Base-by-base conservation (phyloP, 2,797 vertebrate species). In the Melanotaenia trifasciata region DNA sequence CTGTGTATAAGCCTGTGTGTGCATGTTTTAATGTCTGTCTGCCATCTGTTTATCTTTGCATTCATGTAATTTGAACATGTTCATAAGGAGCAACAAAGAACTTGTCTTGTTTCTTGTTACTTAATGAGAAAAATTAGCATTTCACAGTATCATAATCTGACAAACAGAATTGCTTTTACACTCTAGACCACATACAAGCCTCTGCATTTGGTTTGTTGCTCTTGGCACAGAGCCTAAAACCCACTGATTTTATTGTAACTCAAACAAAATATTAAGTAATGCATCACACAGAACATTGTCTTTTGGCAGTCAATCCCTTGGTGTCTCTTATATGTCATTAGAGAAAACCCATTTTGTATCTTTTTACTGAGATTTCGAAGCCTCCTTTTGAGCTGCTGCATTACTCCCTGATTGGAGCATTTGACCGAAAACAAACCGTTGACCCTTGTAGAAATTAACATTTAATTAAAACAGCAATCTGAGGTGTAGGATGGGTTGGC, bases 241-340 rank as follows among this genome's bases (percentile, higher is more conserved):
- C 69, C 67, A 78, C 69, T 59, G 66, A 79, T 77, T 85, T 66
- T 24, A 87, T 84, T 84, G 70, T 45, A 68, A 71, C 64, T 75
- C 84, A 80, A 87, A 85, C 64, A 61, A 82, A 86, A 84, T 79
- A 76, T 69, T 76, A 62, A 61, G 72, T 79, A 81, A 81, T 66
- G 79, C 53, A 30, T 84, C 86, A 78, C 67, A 61, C 67, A 62
- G 72, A 79, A 33, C 58, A 54, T 24, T 18, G 59, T 84, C 70
- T 68, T 71, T 54, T 47, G 26, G 43, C 57, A 64, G 76, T 73
- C 38, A 80, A 76, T 53, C n/a, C 24, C 6, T 63, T n/a, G 26
- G 26, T 67, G 58, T 74, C 63, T 62, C n/a, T 64, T 26, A 33
- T 22, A 73, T 81, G 58, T 24, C 51, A 73, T 80, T 38, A 45